Base-by-base conservation (phyloP, 2,113 vertebrate species). In the Aramus guarauna region DNA sequence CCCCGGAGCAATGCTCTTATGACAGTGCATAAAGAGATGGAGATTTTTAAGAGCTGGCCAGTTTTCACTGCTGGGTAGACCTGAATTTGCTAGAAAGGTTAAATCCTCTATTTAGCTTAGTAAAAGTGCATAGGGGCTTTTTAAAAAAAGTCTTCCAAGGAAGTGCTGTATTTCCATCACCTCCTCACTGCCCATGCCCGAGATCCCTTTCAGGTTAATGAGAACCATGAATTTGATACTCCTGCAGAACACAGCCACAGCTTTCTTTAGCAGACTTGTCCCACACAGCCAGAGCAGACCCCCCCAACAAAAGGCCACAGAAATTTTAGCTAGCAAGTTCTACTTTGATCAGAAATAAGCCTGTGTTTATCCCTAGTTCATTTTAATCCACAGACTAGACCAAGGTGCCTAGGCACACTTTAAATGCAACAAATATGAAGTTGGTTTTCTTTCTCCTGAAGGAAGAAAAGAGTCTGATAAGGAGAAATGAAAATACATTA, bases 21-120 rank as follows among this genome's bases (percentile, higher is more conserved):
- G 7, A 12, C 45, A 36, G 4, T 0, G 10, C 66, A 27, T 26
- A 37, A 19, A 15, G 5, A 20, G 26, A 36, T 2, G 4, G 19
- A 55, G 18, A 12, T 14, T 37, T 14, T 34, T 32, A 19, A 60
- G 6, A 72, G 8, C 6, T 18, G 37, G n/a, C n/a, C 63, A 9
- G 2, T 37, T 63, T 79, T 60, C 71, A 47, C n/a, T 43, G 30
- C 53, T 2, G 1, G 14, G 14, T 14, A 58, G 66, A 62, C 27
- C 23, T 1, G 5, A 62, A 76, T 62, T 45, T 47, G 11, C 47
- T 72, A 50, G 27, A 37, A 72, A 72, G 29, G 64, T 74, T 64
- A 89, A 83, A 60, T 15, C 4, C 21, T 3, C 3, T 7, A 3
- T 37, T 81, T 41, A 55, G 11, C 12, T 45, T 19, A 39, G 37